Evolutionary conservation across 2,113 vertebrate species (phyloP).

Genomic region (Zosterops pallidus): DNA sequence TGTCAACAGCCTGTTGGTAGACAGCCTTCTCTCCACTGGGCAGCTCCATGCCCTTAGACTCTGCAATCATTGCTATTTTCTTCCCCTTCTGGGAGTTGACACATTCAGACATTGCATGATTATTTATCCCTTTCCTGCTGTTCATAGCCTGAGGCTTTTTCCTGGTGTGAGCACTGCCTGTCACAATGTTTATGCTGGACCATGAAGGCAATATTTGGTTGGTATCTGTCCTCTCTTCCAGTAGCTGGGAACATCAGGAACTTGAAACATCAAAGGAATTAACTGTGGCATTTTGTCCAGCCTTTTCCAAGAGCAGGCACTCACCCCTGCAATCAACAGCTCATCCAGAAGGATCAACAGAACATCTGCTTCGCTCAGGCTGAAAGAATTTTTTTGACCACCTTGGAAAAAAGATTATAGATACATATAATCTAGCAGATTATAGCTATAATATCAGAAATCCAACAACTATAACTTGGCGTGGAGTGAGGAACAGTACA

Average conservation of each 20-base stretch:
- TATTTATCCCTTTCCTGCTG: background rate
- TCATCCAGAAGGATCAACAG: background rate
- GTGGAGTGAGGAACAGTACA: background rate
- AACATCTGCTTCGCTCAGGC: background rate
- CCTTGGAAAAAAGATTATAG: background rate
- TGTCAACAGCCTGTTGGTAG: conserved; percentile 11
- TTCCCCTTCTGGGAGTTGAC: background rate
- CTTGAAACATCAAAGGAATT: background rate
- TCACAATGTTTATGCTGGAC: background rate
- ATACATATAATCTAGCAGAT: too few relatives aligned
- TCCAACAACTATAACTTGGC: background rate
- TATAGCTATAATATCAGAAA: background rate
- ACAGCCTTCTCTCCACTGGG: background rate
- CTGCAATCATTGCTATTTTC: background rate
- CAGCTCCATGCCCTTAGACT: background rate
- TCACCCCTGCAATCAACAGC: background rate
- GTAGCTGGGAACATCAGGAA: background rate
- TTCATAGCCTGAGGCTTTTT: background rate
- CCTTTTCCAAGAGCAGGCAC: background rate
- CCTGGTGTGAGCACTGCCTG: background rate
- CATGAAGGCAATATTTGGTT: background rate
- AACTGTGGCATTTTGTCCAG: background rate
- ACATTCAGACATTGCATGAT: background rate
- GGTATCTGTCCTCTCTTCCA: background rate
- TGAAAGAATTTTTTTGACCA: background rate